Evolutionary conservation across 2,797 vertebrate genomes (phyloP).

Genomic region (Threskiornis aethiopicus): DNA sequence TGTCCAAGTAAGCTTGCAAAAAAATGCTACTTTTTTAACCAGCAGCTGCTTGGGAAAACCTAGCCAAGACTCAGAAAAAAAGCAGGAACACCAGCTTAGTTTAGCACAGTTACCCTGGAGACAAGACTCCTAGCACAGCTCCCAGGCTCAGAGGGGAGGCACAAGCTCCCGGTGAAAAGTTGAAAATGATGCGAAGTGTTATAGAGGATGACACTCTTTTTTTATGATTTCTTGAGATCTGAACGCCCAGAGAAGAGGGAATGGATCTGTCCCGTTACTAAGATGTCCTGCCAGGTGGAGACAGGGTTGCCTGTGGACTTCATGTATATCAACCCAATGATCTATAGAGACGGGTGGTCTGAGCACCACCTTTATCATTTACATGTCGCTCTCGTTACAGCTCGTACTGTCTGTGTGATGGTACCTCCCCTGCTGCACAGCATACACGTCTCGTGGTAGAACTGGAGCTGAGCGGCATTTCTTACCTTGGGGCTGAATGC

Average conservation of each 20-base stretch:
- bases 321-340: neutral
- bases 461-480: neutral
- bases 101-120: neutral
- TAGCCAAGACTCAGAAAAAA: neutral
- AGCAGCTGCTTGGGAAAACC: slow-evolving; percentile 4
- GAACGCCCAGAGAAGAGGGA: neutral
- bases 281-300: neutral
- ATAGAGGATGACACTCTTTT: neutral
- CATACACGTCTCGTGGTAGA: accelerated
- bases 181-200: neutral
- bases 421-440: neutral
- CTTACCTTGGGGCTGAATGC: neutral
- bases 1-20: neutral
- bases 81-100: neutral
- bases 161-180: neutral
- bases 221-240: neutral
- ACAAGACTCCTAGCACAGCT: neutral
- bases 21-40: neutral
- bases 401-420: accelerated
- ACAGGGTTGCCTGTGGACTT: neutral
- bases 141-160: neutral
- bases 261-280: neutral
- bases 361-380: neutral
- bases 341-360: accelerated
- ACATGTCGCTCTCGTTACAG: accelerated